phyloP scores from a whole-genome alignment of 2,113 vertebrate species.

The Galemys pyrenaicus region DNA sequence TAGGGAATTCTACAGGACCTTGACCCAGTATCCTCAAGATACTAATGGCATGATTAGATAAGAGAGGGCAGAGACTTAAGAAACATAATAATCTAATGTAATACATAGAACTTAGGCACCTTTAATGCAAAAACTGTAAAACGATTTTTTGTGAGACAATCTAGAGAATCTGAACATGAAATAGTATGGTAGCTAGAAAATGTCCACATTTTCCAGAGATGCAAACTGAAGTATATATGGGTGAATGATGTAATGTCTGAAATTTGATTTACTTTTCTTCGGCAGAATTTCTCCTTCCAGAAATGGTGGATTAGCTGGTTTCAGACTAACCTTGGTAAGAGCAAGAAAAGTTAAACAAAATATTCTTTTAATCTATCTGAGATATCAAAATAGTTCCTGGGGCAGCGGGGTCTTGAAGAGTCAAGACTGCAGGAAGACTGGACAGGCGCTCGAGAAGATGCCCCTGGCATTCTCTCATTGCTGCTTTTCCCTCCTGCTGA shows the following conservation, averaged over 20 bases:
- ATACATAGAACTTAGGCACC: background rate
- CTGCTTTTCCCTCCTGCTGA: background rate
- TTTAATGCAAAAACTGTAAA: background rate
- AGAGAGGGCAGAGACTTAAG: background rate
- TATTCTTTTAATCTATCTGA: background rate
- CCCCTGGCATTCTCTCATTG: background rate
- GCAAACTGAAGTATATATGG: background rate
- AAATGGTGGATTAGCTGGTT: background rate
- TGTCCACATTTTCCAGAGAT: background rate
- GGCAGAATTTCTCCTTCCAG: background rate
- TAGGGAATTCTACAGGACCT: background rate
- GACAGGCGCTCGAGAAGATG: background rate
- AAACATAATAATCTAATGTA: background rate
- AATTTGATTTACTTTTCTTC: background rate
- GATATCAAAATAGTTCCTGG: background rate
- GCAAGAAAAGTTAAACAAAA: background rate
- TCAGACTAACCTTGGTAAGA: background rate
- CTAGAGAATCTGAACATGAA: background rate
- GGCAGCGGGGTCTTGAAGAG: background rate
- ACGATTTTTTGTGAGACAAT: background rate
- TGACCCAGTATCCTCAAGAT: background rate
- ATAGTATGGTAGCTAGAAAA: background rate
- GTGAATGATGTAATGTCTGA: background rate
- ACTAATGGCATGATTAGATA: background rate
- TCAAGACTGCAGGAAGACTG: background rate